Conservation (phyloP, 2,113 vertebrate genomes). For the Notiomystis cincta region DNA sequence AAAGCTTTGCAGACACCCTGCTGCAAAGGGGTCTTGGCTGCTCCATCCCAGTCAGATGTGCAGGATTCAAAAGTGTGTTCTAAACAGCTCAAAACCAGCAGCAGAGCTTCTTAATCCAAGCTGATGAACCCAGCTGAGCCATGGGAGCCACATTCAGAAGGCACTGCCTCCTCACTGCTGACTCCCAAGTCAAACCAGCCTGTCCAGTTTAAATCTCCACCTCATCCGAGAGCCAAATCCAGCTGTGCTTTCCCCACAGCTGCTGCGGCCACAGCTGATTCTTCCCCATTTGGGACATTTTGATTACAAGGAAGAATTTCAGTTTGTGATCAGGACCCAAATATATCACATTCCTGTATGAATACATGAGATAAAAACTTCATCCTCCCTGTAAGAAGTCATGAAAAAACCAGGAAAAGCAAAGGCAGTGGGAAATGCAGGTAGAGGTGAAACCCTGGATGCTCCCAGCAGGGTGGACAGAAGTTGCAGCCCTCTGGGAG, state of each 20-base stretch:
- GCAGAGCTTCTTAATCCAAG: neutral
- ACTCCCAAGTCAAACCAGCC: neutral
- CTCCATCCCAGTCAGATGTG: neutral
- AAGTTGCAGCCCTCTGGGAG: neutral
- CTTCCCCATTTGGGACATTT: neutral
- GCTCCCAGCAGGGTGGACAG: neutral
- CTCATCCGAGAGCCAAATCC: neutral
- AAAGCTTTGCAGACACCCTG: neutral
- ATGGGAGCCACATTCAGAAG: neutral
- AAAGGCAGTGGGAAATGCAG: neutral
- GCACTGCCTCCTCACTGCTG: neutral
- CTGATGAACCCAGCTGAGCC: neutral
- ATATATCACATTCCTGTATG: accelerated
- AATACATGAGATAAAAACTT: neutral
- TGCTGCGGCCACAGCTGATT: neutral
- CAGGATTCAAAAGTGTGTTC: neutral
- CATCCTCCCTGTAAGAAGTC: neutral
- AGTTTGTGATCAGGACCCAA: neutral
- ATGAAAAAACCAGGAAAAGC: accelerated
- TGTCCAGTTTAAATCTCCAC: neutral
- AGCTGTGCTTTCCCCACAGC: neutral
- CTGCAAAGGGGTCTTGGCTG: neutral
- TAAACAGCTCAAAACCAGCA: neutral
- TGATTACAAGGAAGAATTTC: neutral
- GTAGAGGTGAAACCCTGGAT: neutral